Base-by-base conservation (phyloP, 2,888 invertebrate genomes). In the Leptodirus hochenwartii region DNA sequence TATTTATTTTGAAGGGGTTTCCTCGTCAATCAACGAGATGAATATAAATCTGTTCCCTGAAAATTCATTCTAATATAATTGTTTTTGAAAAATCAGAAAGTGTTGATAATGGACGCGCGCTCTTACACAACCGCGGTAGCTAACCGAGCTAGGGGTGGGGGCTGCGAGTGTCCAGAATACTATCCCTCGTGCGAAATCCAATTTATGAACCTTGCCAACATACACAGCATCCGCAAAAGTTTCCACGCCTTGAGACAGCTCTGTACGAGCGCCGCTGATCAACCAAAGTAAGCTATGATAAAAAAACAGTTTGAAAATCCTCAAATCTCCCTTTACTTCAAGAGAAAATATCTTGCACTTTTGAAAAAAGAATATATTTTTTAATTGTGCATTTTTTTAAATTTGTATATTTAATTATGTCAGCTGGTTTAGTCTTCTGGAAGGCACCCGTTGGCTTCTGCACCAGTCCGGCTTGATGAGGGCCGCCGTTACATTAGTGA, bases 201-300 rank as follows among this genome's bases (percentile, higher is more conserved):
- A 58, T 98, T 93, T 56, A 93, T 96, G 90, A 81, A 80, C 52
- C 64, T 98, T 51, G 88, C 93, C 31, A 98, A 98, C 59, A 96
- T 98, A 43, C 96, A 98, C 59, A 76, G 81, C 45, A 85, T 96
- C 50, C 66, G 95, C 26, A 79, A 81, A 48, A 88, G 90, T 57
- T 96, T 93, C 61, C 78, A 81, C 39, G 76, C 81, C 37, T 62
- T 96, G 39, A 61, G 95, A 30, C 69, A 72, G 33, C 57, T 84
- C 3, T 78, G 78, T 40, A 73, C 74, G n/a, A 72, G 79, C 31
- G 68, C 81, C 9, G 64, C 74, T 16, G 84, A 85, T 51, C 75
- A 76, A 50, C 64, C 72, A 39, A 84, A 77, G 82, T 84, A 49
- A 59, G 61, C 54, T 32, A 23, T 20, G 35, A 30, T 34, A 29